These are phyloP conservation scores for Lathamus discolor DNA, from an alignment of 2,113 vertebrate species.

Conservation along the genomic window DNA sequence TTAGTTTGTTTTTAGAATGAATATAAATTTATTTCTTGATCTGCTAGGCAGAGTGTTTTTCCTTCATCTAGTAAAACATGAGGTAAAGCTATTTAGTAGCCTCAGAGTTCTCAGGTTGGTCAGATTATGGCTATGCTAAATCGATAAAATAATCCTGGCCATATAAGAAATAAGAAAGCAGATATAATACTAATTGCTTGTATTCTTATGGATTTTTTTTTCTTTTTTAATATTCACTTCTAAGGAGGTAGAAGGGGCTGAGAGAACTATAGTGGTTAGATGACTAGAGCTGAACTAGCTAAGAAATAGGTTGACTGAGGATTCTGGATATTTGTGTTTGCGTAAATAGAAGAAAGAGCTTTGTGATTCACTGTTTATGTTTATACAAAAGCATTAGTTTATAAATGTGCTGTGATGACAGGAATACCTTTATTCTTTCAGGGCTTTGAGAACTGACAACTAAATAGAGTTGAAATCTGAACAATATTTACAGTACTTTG, in stretches of 20 bases:
- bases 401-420: not conserved
- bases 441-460: not conserved
- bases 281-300: not conserved
- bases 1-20: not conserved
- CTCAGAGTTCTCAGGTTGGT: not conserved
- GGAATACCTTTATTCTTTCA: conserved; percentile 17
- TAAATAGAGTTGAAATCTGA: not conserved
- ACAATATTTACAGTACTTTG: not conserved
- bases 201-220: not conserved
- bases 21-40: not conserved
- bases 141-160: not conserved
- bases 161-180: not conserved
- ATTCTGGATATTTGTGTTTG: not conserved
- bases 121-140: not conserved
- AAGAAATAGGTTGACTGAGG: not conserved
- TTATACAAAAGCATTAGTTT: not conserved
- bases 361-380: not conserved
- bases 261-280: not conserved
- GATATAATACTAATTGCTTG: not conserved
- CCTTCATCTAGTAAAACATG: not conserved
- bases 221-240: not conserved
- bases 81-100: not conserved
- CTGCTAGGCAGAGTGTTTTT: not conserved
- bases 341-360: not conserved
- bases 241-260: not conserved